phyloP scores from a whole-genome alignment of 2,888 invertebrate species.

The Dendrolimus pini region DNA sequence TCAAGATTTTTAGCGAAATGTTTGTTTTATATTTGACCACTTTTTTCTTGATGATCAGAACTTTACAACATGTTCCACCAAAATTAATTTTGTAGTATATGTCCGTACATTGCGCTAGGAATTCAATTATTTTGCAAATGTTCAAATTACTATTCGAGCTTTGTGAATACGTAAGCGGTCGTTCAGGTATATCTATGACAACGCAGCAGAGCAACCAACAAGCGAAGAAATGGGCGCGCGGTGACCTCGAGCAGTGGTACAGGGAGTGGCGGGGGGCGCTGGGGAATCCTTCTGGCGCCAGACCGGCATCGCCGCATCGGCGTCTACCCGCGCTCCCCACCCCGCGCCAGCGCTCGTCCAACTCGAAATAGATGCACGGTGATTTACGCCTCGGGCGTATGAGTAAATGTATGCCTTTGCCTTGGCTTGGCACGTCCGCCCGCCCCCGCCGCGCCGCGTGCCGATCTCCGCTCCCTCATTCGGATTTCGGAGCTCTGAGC shows the following conservation, averaged over 20 bases:
- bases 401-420: conserved; percentile 72
- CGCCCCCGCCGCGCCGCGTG: conserved; percentile 55
- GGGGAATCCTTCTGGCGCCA: conserved; percentile 78
- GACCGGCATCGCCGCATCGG: conserved; percentile 72
- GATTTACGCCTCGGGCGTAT: conserved; percentile 74
- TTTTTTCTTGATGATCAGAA: too few species aligned
- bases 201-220: conserved; percentile 6
- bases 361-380: conserved; percentile 74
- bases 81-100: too few species aligned
- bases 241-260: conserved; percentile 42
- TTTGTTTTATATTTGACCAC: too few species aligned
- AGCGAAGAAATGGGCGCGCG: conserved; percentile 38
- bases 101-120: too few species aligned
- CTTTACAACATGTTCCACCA: too few species aligned
- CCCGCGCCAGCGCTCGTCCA: conserved; percentile 40
- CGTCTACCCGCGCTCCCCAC: conserved; percentile 61
- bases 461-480: conserved; percentile 31
- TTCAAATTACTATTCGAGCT: conserved; percentile 4
- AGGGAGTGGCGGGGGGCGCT: conserved; percentile 55
- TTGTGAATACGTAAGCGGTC: conserved; percentile 21
- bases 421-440: conserved; percentile 72
- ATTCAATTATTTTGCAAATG: too few species aligned
- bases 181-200: conserved; percentile 25
- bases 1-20: neutral
- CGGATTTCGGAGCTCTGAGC: conserved; percentile 27